Conservation (phyloP, 2,113 vertebrate species). For the Scopus umbretta region DNA sequence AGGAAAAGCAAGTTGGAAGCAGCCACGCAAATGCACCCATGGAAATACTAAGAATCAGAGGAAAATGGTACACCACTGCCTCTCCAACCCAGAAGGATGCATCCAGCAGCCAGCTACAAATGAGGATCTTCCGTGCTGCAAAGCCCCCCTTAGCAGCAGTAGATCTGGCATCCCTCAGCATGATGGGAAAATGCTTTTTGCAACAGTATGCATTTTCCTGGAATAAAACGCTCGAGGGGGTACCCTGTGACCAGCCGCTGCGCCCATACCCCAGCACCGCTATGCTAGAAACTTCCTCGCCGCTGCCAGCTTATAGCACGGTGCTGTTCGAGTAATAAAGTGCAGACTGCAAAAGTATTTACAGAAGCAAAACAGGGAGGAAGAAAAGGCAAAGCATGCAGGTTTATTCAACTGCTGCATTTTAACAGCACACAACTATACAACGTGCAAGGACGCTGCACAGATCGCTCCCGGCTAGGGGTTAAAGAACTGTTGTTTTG, state of each 20-base stretch:
- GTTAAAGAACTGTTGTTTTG: background rate
- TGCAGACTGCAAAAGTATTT: background rate
- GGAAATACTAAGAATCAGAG: background rate
- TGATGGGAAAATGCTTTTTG: background rate
- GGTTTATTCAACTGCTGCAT: background rate
- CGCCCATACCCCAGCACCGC: rapidly evolving
- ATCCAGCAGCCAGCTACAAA: background rate
- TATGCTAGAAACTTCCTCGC: background rate
- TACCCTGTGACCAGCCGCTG: background rate
- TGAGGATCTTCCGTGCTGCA: background rate
- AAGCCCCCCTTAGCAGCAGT: background rate
- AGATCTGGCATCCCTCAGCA: background rate
- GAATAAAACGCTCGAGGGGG: background rate
- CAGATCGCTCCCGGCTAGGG: background rate
- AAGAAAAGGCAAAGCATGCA: background rate
- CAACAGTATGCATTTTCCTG: background rate
- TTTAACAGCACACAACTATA: background rate
- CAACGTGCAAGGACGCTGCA: background rate
- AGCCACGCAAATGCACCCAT: background rate
- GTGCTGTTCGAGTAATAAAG: background rate
- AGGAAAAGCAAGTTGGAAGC: background rate
- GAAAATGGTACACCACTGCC: background rate
- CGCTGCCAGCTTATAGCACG: rapidly evolving
- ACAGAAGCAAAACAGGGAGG: background rate
- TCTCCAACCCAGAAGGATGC: background rate